Conservation (phyloP, 2,113 vertebrate genomes). For the Lagopus leucura region DNA sequence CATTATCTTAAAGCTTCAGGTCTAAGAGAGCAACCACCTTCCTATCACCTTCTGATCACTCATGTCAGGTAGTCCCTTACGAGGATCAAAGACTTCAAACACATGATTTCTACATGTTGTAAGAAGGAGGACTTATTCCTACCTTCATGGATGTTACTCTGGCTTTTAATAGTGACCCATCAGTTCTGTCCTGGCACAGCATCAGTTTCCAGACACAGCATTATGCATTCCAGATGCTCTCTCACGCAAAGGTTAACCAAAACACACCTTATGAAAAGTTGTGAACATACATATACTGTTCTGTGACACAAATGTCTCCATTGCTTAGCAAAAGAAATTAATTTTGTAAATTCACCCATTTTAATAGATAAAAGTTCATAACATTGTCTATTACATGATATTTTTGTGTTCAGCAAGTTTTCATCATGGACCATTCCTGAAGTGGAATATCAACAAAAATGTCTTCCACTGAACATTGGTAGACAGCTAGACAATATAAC, state of each 20-base stretch:
- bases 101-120: not conserved
- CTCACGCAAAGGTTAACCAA: not conserved
- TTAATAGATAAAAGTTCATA: not conserved
- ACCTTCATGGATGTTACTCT: not conserved
- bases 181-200: not conserved
- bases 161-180: not conserved
- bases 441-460: not conserved
- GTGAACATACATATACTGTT: fast-evolving
- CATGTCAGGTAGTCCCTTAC: not conserved
- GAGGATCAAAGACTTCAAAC: not conserved
- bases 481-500: not conserved
- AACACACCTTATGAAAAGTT: not conserved
- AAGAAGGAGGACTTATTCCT: not conserved
- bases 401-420: not conserved
- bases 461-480: not conserved
- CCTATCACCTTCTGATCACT: not conserved
- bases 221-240: not conserved
- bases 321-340: not conserved
- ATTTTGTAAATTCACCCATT: not conserved
- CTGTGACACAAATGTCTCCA: not conserved
- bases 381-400: not conserved
- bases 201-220: not conserved
- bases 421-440: not conserved
- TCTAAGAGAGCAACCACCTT: not conserved
- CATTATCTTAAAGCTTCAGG: not conserved